Conservation (phyloP, 2,113 vertebrate species). For the Apus apus region DNA sequence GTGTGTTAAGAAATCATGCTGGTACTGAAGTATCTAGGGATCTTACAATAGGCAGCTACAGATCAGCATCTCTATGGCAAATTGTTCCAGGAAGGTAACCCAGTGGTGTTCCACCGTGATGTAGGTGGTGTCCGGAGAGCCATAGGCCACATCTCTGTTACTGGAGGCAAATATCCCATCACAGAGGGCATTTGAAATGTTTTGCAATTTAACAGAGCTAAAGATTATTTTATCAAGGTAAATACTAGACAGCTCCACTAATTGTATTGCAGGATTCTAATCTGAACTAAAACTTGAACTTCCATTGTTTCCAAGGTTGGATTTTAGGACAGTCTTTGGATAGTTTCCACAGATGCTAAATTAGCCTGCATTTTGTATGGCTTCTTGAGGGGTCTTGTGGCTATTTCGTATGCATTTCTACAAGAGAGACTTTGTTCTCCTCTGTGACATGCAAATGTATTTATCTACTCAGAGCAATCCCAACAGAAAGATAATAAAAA, state of each 20-base stretch:
- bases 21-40: neutral
- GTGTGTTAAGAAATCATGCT: neutral
- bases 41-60: fast-evolving
- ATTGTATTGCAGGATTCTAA: neutral
- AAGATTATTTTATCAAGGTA: neutral
- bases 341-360: neutral
- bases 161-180: neutral
- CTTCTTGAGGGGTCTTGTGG: constrained; percentile 21
- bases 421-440: constrained; percentile 12
- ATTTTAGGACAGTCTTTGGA: neutral
- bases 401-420: constrained; percentile 14
- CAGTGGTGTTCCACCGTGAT: fast-evolving
- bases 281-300: neutral
- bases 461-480: neutral
- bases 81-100: fast-evolving
- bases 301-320: constrained; percentile 6
- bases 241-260: neutral
- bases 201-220: fast-evolving
- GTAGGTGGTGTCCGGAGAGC: neutral
- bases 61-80: neutral
- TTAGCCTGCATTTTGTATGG: neutral
- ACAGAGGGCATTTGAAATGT: fast-evolving
- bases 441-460: neutral
- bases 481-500: neutral
- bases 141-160: fast-evolving